These are phyloP conservation scores for Polyploca ridens DNA, from an alignment of 2,888 invertebrate species.

Conservation along the genomic window DNA sequence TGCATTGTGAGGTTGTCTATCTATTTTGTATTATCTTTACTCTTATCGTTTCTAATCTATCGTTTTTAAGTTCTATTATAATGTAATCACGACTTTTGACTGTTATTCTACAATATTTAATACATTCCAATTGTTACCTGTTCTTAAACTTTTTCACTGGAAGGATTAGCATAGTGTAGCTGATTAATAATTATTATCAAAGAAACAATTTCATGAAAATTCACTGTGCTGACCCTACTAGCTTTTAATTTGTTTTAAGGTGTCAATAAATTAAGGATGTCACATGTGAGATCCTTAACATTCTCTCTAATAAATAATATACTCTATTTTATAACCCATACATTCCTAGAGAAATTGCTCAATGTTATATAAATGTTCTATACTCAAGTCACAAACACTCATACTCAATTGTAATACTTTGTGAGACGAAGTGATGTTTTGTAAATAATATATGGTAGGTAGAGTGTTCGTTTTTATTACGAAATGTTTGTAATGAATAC, in stretches of 20 bases:
- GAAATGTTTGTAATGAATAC: conserved; percentile 67
- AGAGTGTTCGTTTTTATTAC: conserved; percentile 54
- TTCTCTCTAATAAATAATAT: conserved; percentile 26
- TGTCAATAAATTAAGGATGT: not conserved
- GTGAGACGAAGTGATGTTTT: conserved; percentile 50
- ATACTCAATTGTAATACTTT: conserved; percentile 69
- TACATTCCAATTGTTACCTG: not conserved
- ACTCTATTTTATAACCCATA: conserved; percentile 23
- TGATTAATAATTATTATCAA: too few species aligned
- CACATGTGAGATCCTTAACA: conserved; percentile 9
- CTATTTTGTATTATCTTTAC: conserved; percentile 29
- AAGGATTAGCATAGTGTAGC: not conserved
- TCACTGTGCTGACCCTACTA: not conserved
- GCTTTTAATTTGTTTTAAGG: not conserved
- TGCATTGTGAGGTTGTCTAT: conserved; percentile 58
- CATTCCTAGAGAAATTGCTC: conserved; percentile 44
- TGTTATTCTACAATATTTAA: conserved; percentile 18
- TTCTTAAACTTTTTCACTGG: conserved; percentile 2
- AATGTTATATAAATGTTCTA: conserved; percentile 42
- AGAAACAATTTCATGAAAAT: not conserved
- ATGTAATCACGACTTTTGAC: conserved; percentile 39
- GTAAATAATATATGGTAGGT: conserved; percentile 62
- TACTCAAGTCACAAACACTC: conserved; percentile 66
- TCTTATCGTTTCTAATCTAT: conserved; percentile 39
- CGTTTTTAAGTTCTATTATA: conserved; percentile 41